These are phyloP conservation scores for Anabas testudineus DNA, from an alignment of 2,797 vertebrate genomes.

Conservation along the genomic window DNA sequence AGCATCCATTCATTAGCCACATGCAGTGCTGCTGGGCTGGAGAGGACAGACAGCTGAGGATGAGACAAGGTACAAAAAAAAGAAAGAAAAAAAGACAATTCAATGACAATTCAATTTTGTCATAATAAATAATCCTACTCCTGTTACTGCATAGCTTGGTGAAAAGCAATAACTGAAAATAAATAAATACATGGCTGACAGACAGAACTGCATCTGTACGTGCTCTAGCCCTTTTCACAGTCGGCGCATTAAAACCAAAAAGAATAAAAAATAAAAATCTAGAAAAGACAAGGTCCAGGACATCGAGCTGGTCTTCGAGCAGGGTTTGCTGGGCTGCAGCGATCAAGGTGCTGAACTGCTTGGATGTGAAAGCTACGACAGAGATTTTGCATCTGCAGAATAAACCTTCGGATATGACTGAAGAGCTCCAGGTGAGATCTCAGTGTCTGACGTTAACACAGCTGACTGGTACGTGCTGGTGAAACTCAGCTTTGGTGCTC, in stretches of 20 bases:
- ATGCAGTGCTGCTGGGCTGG: conserved; percentile 40
- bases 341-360: conserved; percentile 25
- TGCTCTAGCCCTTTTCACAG: conserved; percentile 85
- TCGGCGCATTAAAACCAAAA: conserved; percentile 56
- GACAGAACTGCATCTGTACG: conserved; percentile 66
- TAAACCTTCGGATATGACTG: neutral
- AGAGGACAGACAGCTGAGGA: conserved; percentile 6
- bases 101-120: conserved; percentile 42
- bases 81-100: conserved; percentile 47
- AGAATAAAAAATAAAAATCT: conserved; percentile 22
- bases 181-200: conserved; percentile 67
- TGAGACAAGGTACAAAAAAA: neutral
- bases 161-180: conserved; percentile 67
- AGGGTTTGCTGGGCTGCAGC: conserved; percentile 22
- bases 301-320: conserved; percentile 12
- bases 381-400: conserved; percentile 4
- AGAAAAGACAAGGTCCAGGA: conserved; percentile 6
- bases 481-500: neutral
- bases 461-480: neutral
- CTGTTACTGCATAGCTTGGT: conserved; percentile 74
- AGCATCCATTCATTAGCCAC: conserved; percentile 29
- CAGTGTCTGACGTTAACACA: conserved; percentile 43
- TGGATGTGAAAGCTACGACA: conserved; percentile 3
- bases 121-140: conserved; percentile 64
- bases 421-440: neutral